Evolutionary conservation across 2,113 vertebrate species (phyloP).

Genomic region (Chascanopsetta lugubris): DNA sequence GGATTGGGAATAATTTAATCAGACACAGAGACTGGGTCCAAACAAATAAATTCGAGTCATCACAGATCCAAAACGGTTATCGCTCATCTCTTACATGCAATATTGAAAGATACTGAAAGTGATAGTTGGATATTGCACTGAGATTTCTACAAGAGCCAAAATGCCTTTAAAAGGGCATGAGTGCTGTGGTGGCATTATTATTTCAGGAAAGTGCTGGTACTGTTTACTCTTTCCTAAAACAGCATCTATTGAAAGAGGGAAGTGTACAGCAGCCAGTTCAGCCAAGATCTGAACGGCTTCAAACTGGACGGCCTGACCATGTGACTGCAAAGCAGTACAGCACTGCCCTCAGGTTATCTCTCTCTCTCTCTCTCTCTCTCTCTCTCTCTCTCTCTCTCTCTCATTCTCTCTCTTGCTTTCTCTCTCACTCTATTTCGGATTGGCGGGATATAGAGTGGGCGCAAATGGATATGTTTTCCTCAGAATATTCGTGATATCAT

Average conservation of each 20-base stretch:
- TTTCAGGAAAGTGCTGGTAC: conserved; percentile 48
- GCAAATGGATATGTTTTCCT: not conserved
- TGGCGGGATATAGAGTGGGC: conserved; percentile 14
- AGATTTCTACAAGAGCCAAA: conserved; percentile 1
- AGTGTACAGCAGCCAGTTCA: conserved; percentile 50
- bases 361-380: conserved; percentile 24
- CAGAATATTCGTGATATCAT: conserved; percentile 15
- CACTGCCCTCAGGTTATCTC: conserved; percentile 62
- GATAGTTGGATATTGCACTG: too few species aligned
- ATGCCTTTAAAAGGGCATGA: conserved; percentile 64
- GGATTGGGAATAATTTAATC: conserved; percentile 38
- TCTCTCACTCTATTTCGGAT: conserved; percentile 18
- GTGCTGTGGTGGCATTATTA: conserved; percentile 36
- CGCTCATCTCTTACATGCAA: not conserved
- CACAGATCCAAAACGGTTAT: conserved; percentile 16
- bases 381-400: too few species aligned
- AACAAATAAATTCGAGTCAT: conserved; percentile 23
- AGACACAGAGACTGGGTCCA: conserved; percentile 16
- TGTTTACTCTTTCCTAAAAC: conserved; percentile 69
- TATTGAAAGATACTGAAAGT: conserved; percentile 6
- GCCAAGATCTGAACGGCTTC: conserved; percentile 53
- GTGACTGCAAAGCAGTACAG: conserved; percentile 65
- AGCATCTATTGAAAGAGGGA: conserved; percentile 55
- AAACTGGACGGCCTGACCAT: conserved; percentile 46
- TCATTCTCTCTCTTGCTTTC: too few species aligned